Evolutionary conservation across 2,113 vertebrate species (phyloP).

Genomic region (Tragelaphus strepsiceros): DNA sequence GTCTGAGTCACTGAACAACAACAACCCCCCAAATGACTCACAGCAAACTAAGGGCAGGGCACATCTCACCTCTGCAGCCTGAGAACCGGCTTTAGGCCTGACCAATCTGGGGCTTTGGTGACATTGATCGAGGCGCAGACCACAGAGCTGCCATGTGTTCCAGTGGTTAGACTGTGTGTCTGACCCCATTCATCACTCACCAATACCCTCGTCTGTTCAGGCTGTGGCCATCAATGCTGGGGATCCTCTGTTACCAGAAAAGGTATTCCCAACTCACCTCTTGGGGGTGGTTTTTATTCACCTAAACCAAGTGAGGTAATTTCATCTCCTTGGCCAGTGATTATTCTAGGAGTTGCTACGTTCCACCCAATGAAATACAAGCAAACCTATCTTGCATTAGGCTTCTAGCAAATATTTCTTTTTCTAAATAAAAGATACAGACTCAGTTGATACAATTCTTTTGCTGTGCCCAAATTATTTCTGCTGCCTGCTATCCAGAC

Average conservation of each 20-base stretch:
- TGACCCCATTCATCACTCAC: not conserved
- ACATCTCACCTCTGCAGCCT: not conserved
- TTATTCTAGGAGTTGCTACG: not conserved
- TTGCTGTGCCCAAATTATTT: not conserved
- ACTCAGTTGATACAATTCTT: not conserved
- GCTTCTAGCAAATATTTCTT: not conserved
- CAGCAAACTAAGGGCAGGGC: not conserved
- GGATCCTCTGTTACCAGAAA: not conserved
- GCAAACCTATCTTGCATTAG: not conserved
- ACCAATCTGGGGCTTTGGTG: not conserved
- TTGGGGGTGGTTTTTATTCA: not conserved
- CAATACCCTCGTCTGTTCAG: not conserved
- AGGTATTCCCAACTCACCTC: not conserved
- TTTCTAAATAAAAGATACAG: not conserved
- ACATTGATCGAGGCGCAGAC: not conserved
- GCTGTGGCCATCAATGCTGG: not conserved
- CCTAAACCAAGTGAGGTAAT: not conserved
- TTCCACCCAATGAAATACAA: not conserved
- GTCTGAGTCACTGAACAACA: not conserved
- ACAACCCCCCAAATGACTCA: not conserved
- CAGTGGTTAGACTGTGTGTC: accelerated
- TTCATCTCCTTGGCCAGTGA: not conserved
- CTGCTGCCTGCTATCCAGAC: not conserved
- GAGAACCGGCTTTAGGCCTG: not conserved
- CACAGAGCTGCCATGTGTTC: not conserved